These are phyloP conservation scores for Egretta garzetta DNA, from an alignment of 2,113 vertebrate genomes.

Conservation along the genomic window DNA sequence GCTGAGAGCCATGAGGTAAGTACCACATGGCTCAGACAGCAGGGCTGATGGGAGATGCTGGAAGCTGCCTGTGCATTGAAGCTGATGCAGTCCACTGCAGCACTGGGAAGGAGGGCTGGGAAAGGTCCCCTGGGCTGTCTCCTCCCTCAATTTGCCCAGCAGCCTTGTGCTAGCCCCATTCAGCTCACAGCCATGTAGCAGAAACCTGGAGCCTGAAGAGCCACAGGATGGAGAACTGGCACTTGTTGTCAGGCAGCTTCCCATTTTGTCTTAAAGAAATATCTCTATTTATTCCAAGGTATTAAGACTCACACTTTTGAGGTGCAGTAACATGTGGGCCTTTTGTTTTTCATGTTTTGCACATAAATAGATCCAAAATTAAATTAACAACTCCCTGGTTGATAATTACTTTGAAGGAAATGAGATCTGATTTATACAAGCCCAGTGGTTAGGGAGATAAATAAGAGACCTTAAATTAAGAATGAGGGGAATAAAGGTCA, in stretches of 20 bases:
- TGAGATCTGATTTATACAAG: slow-evolving; percentile 38
- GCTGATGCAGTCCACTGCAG: background rate
- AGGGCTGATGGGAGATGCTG: background rate
- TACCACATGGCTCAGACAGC: background rate
- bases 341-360: slow-evolving; percentile 44
- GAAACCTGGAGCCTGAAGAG: background rate
- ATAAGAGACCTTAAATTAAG: slow-evolving; percentile 68
- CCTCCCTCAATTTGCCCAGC: background rate
- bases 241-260: background rate
- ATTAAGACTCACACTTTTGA: background rate
- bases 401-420: slow-evolving; percentile 61
- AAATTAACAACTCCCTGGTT: slow-evolving; percentile 48
- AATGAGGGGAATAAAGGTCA: slow-evolving; percentile 65
- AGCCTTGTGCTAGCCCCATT: background rate
- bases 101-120: background rate
- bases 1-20: background rate
- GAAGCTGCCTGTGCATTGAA: accelerated
- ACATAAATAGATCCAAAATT: slow-evolving; percentile 53
- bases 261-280: background rate
- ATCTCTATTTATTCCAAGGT: background rate
- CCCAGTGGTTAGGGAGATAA: slow-evolving; percentile 53
- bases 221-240: background rate
- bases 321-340: background rate
- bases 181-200: background rate
- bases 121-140: background rate